Percentiles rank a stretch among this genome's conserved stretches.
Evolutionary conservation across 2,113 vertebrate species (phyloP).

Genomic region (Cyprinodon brontotheroides): DNA sequence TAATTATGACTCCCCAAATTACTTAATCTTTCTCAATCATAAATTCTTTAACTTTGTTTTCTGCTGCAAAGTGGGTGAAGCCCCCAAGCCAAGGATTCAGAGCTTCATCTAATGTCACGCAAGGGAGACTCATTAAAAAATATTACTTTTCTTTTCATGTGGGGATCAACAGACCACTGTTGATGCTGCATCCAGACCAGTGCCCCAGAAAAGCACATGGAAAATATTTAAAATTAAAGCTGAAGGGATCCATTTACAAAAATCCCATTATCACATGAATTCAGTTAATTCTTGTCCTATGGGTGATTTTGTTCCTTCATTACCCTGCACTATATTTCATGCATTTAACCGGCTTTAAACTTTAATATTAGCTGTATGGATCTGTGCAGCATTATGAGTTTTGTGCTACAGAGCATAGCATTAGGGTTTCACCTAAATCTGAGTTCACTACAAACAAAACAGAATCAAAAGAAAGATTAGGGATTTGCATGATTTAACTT

Average conservation of each 20-base stretch:
- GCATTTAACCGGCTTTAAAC: neutral
- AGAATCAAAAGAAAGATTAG: too few species aligned
- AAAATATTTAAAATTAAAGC: slow-evolving; percentile 7
- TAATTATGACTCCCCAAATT: slow-evolving; percentile 19
- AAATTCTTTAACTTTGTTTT: slow-evolving; percentile 3
- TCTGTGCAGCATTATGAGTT: neutral
- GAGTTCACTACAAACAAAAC: too few species aligned
- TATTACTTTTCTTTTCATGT: slow-evolving; percentile 27
- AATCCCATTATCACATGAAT: neutral
- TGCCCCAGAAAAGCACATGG: neutral
- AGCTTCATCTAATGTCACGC: slow-evolving; percentile 24
- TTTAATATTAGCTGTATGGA: neutral
- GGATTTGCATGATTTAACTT: too few species aligned
- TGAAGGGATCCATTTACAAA: neutral
- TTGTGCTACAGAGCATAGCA: neutral
- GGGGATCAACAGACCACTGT: slow-evolving; percentile 28
- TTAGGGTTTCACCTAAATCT: too few species aligned
- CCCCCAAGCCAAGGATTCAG: slow-evolving; percentile 18
- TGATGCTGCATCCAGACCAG: neutral
- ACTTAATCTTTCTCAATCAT: slow-evolving; percentile 15
- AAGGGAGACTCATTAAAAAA: slow-evolving; percentile 40
- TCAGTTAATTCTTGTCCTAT: neutral
- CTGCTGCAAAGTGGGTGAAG: slow-evolving; percentile 11
- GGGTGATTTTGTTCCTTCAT: neutral
- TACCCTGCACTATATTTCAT: neutral